Percentiles rank a stretch among this genome's conserved stretches.
phyloP scores from a whole-genome alignment of 2,888 invertebrate genomes.

The Eretmocerus hayati region DNA sequence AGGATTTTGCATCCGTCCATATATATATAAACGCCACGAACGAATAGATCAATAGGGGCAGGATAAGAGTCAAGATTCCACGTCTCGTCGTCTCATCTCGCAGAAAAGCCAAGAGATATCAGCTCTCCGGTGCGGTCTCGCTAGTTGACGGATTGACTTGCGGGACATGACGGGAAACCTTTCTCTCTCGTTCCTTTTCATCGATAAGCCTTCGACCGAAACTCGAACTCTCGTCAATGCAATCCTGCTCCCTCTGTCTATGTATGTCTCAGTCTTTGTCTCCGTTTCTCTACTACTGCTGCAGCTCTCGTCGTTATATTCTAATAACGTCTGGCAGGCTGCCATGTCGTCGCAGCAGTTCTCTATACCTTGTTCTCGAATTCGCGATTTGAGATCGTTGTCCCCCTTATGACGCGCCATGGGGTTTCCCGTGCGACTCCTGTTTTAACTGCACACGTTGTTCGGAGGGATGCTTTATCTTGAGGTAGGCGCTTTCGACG shows the following conservation, averaged over 20 bases:
- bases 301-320: constrained; percentile 17
- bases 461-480: no score
- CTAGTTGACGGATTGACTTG: constrained; percentile 18
- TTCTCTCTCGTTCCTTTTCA: constrained; percentile 24
- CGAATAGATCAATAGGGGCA: no score
- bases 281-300: constrained; percentile 6
- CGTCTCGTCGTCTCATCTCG: no score
- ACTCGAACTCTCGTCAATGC: constrained; percentile 14
- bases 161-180: constrained; percentile 21
- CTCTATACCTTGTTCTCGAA: no score
- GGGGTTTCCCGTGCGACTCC: neutral
- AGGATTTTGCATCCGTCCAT: no score
- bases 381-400: neutral
- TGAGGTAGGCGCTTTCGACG: no score
- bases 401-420: neutral
- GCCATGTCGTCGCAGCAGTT: constrained; percentile 4
- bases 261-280: neutral
- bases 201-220: constrained; percentile 22
- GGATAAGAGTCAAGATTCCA: no score
- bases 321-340: constrained; percentile 20
- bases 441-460: no score
- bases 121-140: neutral
- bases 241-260: no score
- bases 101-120: constrained; percentile 2
- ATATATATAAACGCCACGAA: no score